Base-by-base conservation (phyloP, 2,888 invertebrate genomes). In the Polietes domitor region DNA sequence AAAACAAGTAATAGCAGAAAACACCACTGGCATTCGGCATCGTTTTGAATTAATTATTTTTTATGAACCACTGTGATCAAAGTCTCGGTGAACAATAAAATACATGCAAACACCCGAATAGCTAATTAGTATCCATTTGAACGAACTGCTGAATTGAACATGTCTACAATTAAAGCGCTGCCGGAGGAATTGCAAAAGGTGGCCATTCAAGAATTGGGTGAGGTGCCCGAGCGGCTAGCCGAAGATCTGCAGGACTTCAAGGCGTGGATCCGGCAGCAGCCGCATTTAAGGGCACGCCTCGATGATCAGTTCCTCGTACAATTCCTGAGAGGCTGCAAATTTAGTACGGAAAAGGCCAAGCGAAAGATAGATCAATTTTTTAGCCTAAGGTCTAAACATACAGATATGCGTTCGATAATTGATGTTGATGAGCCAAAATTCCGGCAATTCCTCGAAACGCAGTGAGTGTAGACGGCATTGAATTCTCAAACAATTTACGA, bases 301-400 rank as follows among this genome's bases (percentile, higher is more conserved):
- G 78, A 85, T 65, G 92, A 93, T 83, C 93, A 93, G 86, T 93
- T 92, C 88, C 85, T 94, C n/a, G 82, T 93, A 10, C 87, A 91
- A 12, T 93, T 93, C 87, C 88, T 94, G 47, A 89, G 93, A 55
- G 93, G 93, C 26, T 92, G 92, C 85, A 93, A 93, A 87, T 93
- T 91, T 88, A 93, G 93, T 85, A 87, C 93, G 80, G 93, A 93
- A 80, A 88, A 91, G 28, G 92, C 93, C 7, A 93, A 93, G 88
- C 90, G 92, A 76, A 93, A 93, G 87, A 82, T 94, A 9, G 93
- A 93, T 76, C 92, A 93, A 90, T 94, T 93, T 87, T 94, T 94
- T 87, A 93, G 94, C 0, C 5, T n/a, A 12, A 50, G n/a, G 17
- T n/a, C 4, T 1, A 50, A 50, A n/a, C 2, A 50, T 50, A 15